These are phyloP conservation scores for Labia minor DNA, from an alignment of 2,888 invertebrate species.

Conservation along the genomic window DNA sequence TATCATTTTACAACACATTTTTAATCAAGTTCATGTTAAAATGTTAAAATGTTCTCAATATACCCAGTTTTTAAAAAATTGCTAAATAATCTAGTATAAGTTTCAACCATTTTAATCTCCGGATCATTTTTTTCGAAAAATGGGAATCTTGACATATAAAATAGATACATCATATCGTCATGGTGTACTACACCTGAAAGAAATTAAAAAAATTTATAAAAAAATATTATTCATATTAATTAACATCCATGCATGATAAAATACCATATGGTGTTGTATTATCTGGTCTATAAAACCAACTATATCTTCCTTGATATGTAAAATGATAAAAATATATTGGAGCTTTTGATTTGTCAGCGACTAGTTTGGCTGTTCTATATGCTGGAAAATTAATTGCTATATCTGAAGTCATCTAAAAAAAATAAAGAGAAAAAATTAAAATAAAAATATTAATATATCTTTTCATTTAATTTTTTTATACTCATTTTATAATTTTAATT, in stretches of 20 bases:
- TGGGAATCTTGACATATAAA: constrained; percentile 35
- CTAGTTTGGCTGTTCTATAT: constrained; percentile 49
- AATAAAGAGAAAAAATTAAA: too few relatives aligned
- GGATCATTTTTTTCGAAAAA: constrained; percentile 37
- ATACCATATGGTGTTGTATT: constrained; percentile 43
- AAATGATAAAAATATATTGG: constrained; percentile 53
- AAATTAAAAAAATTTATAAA: neutral
- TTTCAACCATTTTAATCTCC: constrained; percentile 37
- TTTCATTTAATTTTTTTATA: too few relatives aligned
- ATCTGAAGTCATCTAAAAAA: constrained; percentile 50
- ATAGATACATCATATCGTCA: constrained; percentile 44
- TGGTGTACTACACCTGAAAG: constrained; percentile 38
- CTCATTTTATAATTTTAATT: too few relatives aligned
- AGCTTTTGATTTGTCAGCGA: constrained; percentile 43
- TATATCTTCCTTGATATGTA: constrained; percentile 48
- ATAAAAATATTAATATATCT: too few relatives aligned
- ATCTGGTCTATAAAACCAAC: constrained; percentile 44
- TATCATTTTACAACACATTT: too few relatives aligned
- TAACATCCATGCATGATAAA: too few relatives aligned
- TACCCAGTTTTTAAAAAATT: constrained; percentile 35
- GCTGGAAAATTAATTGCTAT: constrained; percentile 46
- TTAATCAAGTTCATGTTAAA: too few relatives aligned
- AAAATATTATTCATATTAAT: too few relatives aligned
- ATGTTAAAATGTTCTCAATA: too few relatives aligned
- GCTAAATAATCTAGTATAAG: constrained; percentile 37